Conservation (phyloP, 2,113 vertebrate genomes). For the Promerops cafer region DNA sequence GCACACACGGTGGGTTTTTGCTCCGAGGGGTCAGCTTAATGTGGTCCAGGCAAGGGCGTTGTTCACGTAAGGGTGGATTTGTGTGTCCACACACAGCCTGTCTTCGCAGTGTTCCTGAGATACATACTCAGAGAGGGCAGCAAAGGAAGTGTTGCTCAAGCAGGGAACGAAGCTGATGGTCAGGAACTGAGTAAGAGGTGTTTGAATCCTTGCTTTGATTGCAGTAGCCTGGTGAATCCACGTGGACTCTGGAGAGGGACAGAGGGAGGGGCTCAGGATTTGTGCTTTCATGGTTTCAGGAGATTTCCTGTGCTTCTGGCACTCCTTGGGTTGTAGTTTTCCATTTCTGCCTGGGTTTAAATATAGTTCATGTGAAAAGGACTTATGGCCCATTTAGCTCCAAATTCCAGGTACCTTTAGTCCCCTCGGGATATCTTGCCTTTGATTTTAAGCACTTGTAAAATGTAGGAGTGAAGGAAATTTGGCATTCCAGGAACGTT, state of each 20-base stretch:
- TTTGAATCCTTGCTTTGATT: not conserved
- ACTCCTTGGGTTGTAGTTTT: not conserved
- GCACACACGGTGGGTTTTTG: fast-evolving
- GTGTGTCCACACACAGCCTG: not conserved
- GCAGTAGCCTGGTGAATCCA: not conserved
- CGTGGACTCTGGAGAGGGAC: fast-evolving
- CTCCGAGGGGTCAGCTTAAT: not conserved
- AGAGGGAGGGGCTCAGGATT: not conserved
- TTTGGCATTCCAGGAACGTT: not conserved
- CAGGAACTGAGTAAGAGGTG: not conserved
- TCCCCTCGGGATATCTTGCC: not conserved
- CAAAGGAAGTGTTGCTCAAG: not conserved
- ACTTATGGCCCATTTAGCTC: not conserved
- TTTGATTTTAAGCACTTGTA: not conserved
- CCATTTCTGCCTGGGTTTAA: fast-evolving
- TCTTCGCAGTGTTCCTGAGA: not conserved
- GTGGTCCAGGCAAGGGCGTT: not conserved
- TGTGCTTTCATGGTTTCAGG: not conserved
- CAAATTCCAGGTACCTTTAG: not conserved
- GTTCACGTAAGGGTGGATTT: fast-evolving
- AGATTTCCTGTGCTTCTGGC: not conserved
- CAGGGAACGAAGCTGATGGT: fast-evolving
- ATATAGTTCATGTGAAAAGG: not conserved
- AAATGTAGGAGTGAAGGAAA: not conserved
- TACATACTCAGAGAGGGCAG: not conserved